Evolutionary conservation across 2,113 vertebrate genomes (phyloP).

Genomic region (Chaetodon auriga): DNA sequence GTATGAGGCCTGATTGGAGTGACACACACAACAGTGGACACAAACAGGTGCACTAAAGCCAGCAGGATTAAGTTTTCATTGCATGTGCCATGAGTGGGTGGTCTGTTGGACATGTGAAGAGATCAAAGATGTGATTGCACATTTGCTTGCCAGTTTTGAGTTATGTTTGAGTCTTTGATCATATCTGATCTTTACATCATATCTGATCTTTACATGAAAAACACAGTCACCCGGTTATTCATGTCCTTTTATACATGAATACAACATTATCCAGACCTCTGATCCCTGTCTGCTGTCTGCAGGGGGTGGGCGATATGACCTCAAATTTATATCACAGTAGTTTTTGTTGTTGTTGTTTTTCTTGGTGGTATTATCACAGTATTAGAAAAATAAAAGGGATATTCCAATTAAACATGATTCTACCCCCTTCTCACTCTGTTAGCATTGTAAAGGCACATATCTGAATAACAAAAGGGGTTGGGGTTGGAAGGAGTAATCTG

Average conservation of each 20-base stretch:
- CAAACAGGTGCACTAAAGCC: conserved; percentile 45
- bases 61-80: conserved; percentile 53
- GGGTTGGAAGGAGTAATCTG: too few species aligned
- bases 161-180: conserved; percentile 17
- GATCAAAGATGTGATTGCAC: conserved; percentile 26
- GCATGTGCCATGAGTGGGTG: conserved; percentile 31
- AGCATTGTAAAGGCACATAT: too few species aligned
- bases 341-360: too few species aligned
- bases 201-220: neutral
- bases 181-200: neutral
- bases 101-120: conserved; percentile 26
- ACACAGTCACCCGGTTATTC: neutral
- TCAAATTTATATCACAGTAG: too few species aligned
- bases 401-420: too few species aligned
- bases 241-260: neutral
- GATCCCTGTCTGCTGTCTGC: neutral
- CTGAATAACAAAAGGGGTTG: too few species aligned
- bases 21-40: conserved; percentile 9
- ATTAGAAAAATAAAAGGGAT: too few species aligned
- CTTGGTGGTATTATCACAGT: too few species aligned
- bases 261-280: neutral
- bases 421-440: too few species aligned
- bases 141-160: neutral
- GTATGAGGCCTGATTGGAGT: conserved; percentile 6
- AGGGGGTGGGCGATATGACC: too few species aligned